A percentile compares a stretch with the other conserved stretches of the same genome.
Conservation (phyloP, 2,888 invertebrate species). For the Tromatobia lineatoria region DNA sequence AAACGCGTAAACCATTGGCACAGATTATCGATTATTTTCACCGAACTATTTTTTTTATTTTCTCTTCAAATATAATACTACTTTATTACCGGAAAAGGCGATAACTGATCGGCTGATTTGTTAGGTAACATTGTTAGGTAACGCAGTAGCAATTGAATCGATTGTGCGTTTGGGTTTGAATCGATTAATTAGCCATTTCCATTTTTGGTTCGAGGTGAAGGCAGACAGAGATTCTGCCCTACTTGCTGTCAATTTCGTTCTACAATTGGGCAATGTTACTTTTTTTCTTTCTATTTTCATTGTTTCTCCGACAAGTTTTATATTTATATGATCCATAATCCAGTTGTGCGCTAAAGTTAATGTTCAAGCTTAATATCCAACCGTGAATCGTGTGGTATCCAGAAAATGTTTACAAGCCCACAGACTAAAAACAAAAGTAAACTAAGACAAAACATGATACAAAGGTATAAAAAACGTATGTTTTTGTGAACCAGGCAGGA, state of each 20-base stretch:
- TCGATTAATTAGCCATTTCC: slow-evolving; percentile 62
- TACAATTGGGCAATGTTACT: slow-evolving; percentile 37
- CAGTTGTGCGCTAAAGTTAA: too few relatives aligned
- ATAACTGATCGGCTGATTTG: slow-evolving; percentile 48
- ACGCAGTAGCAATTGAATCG: slow-evolving; percentile 62
- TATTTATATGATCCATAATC: background rate
- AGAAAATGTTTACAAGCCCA: too few relatives aligned
- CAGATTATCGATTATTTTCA: slow-evolving; percentile 16
- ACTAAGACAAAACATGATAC: background rate
- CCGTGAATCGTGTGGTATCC: too few relatives aligned
- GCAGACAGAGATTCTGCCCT: slow-evolving; percentile 21
- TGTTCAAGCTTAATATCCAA: too few relatives aligned
- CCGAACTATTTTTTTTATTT: slow-evolving; percentile 2
- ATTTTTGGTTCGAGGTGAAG: slow-evolving; percentile 37
- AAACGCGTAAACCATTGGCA: background rate
- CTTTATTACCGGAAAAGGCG: slow-evolving; percentile 54
- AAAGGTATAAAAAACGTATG: background rate
- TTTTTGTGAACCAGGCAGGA: background rate
- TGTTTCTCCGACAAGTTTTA: background rate
- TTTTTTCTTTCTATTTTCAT: slow-evolving; percentile 2
- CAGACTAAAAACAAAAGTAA: background rate
- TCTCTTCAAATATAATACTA: background rate
- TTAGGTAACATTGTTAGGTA: slow-evolving; percentile 10
- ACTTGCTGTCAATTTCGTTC: slow-evolving; percentile 18
- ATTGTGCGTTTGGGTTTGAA: slow-evolving; percentile 71